Evolutionary conservation across 2,113 vertebrate species (phyloP).

Genomic region (Canis aureus): DNA sequence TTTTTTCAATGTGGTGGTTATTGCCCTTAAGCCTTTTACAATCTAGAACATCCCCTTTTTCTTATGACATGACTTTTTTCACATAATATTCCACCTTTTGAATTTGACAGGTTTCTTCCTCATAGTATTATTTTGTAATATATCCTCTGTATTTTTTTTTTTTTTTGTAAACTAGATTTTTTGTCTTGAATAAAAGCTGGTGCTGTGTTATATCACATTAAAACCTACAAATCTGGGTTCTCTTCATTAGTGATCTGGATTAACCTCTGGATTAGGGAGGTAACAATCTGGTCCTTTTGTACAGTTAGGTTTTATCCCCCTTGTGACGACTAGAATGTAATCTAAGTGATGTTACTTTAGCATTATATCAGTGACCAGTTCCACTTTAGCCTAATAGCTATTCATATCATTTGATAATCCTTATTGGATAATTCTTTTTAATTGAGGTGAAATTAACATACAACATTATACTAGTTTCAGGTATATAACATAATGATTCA

Average conservation of each 20-base stretch:
- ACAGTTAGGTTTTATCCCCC: background rate
- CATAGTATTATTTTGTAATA: slow-evolving; percentile 22
- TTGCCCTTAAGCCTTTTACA: background rate
- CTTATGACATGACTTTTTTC: background rate
- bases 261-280: background rate
- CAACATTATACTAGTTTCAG: background rate
- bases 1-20: background rate
- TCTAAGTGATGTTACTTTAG: slow-evolving; percentile 46
- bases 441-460: background rate
- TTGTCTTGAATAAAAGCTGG: slow-evolving; percentile 36
- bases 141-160: slow-evolving; percentile 7
- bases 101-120: background rate
- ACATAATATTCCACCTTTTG: background rate
- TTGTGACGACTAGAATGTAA: slow-evolving; percentile 17
- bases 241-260: background rate
- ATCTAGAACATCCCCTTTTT: background rate
- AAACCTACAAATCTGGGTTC: background rate
- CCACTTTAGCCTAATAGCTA: background rate
- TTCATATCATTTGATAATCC: background rate
- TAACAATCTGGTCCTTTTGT: background rate
- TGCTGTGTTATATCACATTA: slow-evolving; percentile 24
- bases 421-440: slow-evolving; percentile 17
- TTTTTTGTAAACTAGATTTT: slow-evolving; percentile 44
- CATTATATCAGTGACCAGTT: background rate
- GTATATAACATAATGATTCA: background rate